A percentile compares a stretch with the other conserved stretches of the same genome.
phyloP scores from a whole-genome alignment of 1,140 invertebrate genomes.

The Orius insidiosus region DNA sequence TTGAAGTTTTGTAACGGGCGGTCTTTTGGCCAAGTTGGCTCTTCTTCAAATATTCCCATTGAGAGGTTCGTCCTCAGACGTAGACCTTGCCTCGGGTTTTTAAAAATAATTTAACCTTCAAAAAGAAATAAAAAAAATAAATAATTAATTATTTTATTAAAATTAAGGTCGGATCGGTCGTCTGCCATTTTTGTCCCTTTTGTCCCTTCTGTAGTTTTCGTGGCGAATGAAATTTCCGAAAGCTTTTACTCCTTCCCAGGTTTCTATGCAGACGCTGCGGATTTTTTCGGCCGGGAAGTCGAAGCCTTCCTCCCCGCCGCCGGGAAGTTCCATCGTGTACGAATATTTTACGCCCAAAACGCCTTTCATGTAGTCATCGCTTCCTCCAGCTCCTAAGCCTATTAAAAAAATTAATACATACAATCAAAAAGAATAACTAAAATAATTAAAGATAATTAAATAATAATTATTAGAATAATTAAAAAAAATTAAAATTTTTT shows the following conservation, averaged over 20 bases:
- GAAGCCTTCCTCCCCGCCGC: conserved; percentile 75
- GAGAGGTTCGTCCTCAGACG: too few species aligned
- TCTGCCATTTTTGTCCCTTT: too few species aligned
- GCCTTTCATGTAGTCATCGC: conserved; percentile 83
- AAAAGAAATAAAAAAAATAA: too few species aligned
- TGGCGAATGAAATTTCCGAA: background rate
- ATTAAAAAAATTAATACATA: conserved; percentile 22
- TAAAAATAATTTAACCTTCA: too few species aligned
- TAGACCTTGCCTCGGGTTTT: too few species aligned
- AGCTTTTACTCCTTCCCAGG: conserved; percentile 5
- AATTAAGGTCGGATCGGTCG: too few species aligned
- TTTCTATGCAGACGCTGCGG: conserved; percentile 3
- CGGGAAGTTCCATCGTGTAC: conserved; percentile 75
- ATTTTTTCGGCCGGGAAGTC: conserved; percentile 47
- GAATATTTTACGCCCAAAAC: conserved; percentile 67
- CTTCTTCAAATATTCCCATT: too few species aligned
- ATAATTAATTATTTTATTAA: too few species aligned
- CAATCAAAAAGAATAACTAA: too few species aligned
- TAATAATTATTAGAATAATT: background rate
- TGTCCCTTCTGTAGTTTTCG: background rate
- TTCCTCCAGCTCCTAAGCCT: conserved; percentile 39
- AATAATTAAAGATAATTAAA: background rate
- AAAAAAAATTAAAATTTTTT: too few species aligned
- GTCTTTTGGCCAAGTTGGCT: too few species aligned
- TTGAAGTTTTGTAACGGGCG: too few species aligned